Base-by-base conservation (phyloP, 2,888 invertebrate species). In the Noctua janthina region DNA sequence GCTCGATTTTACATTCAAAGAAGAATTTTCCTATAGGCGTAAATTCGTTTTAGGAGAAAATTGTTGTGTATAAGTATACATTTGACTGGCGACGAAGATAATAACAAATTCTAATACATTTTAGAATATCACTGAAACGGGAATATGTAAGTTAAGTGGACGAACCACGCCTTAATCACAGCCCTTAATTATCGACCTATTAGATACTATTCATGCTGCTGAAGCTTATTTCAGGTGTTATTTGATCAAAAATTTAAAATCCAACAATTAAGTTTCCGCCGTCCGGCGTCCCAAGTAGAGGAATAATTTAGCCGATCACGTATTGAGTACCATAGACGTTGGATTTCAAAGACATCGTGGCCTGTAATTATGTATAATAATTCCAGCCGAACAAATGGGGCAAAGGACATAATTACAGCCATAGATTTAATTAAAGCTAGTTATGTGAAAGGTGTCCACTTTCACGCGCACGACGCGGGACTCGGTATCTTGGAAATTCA, bases 151-250 rank as follows among this genome's bases (percentile, higher is more conserved):
- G 82, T 84, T 88, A 90, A 90, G 84, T 89, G 89, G 72, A 81
- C 51, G 64, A 78, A 83, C 83, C 89, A 92, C 91, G 91, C 92
- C 92, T 91, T 91, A 91, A 91, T 92, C 91, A 90, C 89, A 85
- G 88, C 91, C 91, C 93, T 93, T 95, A 94, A 95, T 95, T 94
- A 94, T 91, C 87, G 81, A 82, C 81, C 92, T 91, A 94, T 95
- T 94, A 93, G 90, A 92, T 92, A 86, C 92, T 88, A 91, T 91
- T 92, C 91, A 91, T 91, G 90, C 87, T 85, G 79, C 89, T 91
- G 93, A 96, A 96, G 96, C 96, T 94, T 95, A 96, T 96, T 95
- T 95, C 94, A 97, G 96, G 96, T 95, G 97, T 95, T 94, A 96
- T 95, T 95, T 94, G 92, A 95, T 96, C 92, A 96, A 94, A 94